These are phyloP conservation scores for Luffia ferchaultella DNA, from an alignment of 2,888 invertebrate species.

Conservation along the genomic window DNA sequence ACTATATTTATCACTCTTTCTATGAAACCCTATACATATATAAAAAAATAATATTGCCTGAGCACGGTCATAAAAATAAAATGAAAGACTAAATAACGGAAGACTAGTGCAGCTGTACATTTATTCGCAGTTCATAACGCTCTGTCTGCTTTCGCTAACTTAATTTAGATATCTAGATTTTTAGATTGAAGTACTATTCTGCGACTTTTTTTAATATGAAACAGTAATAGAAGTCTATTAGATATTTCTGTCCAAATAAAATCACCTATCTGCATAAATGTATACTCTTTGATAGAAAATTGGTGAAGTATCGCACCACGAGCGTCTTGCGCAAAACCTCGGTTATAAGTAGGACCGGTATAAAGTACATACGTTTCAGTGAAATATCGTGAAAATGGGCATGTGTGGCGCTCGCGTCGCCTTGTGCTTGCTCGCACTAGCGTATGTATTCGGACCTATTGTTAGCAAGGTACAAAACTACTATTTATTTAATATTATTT, in stretches of 20 bases:
- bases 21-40: no score
- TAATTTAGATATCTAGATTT: no score
- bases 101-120: no score
- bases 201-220: background rate
- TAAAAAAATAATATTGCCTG: no score
- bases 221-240: background rate
- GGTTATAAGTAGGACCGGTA: conserved; percentile 47
- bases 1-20: background rate
- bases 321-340: conserved; percentile 39
- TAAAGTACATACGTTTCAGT: conserved; percentile 31
- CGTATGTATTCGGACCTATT: background rate
- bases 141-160: no score
- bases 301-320: background rate
- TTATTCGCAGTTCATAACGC: no score
- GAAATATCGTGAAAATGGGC: background rate
- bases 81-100: no score
- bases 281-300: background rate
- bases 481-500: no score
- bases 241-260: background rate
- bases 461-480: no score
- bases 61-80: no score
- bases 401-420: background rate
- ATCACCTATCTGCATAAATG: background rate
- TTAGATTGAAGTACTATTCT: no score
- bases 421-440: background rate